Evolutionary conservation across 2,113 vertebrate species (phyloP).

Genomic region (Neogobius melanostomus): DNA sequence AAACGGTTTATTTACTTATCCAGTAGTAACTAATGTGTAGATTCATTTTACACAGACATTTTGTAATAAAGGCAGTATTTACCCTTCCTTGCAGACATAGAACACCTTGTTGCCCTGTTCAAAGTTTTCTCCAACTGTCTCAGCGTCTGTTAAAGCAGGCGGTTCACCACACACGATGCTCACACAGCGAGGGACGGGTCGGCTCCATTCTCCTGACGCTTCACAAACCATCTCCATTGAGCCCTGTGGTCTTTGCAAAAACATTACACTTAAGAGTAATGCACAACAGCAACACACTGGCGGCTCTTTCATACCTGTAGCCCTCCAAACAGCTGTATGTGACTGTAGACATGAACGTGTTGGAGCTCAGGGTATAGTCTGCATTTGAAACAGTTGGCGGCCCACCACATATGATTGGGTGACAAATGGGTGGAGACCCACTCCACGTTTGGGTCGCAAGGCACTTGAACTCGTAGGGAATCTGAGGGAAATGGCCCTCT

Average conservation of each 20-base stretch:
- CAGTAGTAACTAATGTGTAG: no score
- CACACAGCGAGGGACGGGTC: conserved; percentile 80
- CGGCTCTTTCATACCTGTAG: conserved; percentile 86
- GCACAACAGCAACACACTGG: neutral
- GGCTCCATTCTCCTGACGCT: conserved; percentile 86
- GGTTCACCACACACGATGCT: conserved; percentile 84
- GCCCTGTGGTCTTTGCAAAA: conserved; percentile 85
- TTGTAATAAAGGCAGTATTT: conserved; percentile 51
- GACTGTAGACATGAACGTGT: conserved; percentile 83
- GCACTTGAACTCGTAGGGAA: conserved; percentile 84
- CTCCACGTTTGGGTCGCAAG: conserved; percentile 86
- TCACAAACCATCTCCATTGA: conserved; percentile 82
- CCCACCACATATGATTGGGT: conserved; percentile 82
- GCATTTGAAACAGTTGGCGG: conserved; percentile 81
- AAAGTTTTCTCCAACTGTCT: conserved; percentile 80
- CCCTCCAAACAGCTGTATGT: conserved; percentile 85
- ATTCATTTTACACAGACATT: neutral
- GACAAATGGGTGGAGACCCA: conserved; percentile 81
- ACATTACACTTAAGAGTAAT: conserved; percentile 33
- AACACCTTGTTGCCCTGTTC: conserved; percentile 85
- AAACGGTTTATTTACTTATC: no score
- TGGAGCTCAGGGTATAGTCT: conserved; percentile 76
- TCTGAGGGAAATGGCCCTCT: conserved; percentile 82
- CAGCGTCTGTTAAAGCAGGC: conserved; percentile 82
- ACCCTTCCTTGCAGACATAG: conserved; percentile 96